Conservation (phyloP, 2,113 vertebrate species). For the Hippolais icterina region DNA sequence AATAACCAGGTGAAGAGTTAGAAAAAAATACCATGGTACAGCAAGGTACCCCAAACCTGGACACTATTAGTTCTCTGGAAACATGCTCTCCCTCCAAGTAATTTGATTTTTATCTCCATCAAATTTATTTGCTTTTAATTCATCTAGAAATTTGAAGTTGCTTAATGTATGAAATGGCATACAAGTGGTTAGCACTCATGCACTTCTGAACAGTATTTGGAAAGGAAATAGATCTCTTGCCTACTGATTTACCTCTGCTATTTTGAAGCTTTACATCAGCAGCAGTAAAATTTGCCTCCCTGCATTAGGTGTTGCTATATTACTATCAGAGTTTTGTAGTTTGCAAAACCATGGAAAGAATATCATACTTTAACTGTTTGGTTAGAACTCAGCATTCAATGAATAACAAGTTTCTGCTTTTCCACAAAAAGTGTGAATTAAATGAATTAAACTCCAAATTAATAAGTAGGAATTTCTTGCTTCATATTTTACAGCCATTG, state of each 20-base stretch:
- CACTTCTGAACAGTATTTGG: background rate
- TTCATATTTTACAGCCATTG: background rate
- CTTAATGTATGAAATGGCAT: background rate
- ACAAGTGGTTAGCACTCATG: background rate
- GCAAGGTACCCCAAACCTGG: background rate
- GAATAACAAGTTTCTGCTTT: background rate
- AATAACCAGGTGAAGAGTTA: background rate
- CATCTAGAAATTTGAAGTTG: background rate
- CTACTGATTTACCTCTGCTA: background rate
- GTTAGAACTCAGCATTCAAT: background rate
- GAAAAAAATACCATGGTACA: background rate
- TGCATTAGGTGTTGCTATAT: background rate
- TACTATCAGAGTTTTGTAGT: background rate
- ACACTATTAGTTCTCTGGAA: background rate
- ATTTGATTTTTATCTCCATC: background rate
- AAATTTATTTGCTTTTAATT: background rate
- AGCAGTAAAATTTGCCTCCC: constrained; percentile 24
- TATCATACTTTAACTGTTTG: background rate
- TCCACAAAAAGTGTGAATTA: background rate
- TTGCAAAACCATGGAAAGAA: background rate
- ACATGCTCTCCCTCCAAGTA: background rate
- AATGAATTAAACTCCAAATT: background rate
- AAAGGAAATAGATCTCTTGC: background rate
- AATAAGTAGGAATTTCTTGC: background rate
- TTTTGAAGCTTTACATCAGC: background rate